Evolutionary conservation across 2,113 vertebrate genomes (phyloP).

Genomic region (Solea senegalensis): DNA sequence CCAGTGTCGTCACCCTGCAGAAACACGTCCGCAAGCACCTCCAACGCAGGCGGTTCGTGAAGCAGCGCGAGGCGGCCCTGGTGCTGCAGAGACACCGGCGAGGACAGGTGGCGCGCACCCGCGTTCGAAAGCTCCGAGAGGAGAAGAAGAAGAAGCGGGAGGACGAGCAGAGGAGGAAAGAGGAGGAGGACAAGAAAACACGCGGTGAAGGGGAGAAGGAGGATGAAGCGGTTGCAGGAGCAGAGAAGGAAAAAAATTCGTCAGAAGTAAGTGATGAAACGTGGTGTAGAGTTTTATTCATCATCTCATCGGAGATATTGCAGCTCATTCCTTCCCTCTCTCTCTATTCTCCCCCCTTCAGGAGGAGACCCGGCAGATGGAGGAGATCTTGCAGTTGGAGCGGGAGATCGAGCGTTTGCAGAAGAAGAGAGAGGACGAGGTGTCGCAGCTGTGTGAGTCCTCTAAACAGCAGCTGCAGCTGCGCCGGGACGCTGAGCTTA

Average conservation of each 20-base stretch:
- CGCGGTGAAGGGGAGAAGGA: constrained; percentile 69
- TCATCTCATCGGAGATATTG: neutral
- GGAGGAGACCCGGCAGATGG: constrained; percentile 88
- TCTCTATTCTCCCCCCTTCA: constrained; percentile 18
- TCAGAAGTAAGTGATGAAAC: constrained; percentile 24
- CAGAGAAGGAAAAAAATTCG: constrained; percentile 21
- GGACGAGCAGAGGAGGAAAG: constrained; percentile 73
- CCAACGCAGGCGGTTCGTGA: constrained; percentile 77
- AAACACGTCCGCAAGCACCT: constrained; percentile 86
- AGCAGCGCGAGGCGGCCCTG: constrained; percentile 77
- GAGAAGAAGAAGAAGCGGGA: constrained; percentile 73
- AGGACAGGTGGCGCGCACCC: constrained; percentile 84
- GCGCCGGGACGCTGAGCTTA: constrained; percentile 87
- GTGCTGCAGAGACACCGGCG: constrained; percentile 88
- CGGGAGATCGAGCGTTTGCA: constrained; percentile 91
- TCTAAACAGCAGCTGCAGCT: constrained; percentile 86
- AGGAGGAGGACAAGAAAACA: constrained; percentile 77
- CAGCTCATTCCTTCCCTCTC: neutral
- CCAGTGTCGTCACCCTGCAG: constrained; percentile 85
- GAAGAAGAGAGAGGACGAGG: constrained; percentile 87
- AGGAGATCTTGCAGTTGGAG: constrained; percentile 90
- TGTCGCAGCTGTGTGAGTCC: constrained; percentile 86
- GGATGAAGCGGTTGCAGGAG: constrained; percentile 13
- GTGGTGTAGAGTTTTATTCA: neutral
- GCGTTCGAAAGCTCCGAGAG: constrained; percentile 80